Evolutionary conservation across 2,797 vertebrate species (phyloP).

Genomic region (Hozukius guyotensis): DNA sequence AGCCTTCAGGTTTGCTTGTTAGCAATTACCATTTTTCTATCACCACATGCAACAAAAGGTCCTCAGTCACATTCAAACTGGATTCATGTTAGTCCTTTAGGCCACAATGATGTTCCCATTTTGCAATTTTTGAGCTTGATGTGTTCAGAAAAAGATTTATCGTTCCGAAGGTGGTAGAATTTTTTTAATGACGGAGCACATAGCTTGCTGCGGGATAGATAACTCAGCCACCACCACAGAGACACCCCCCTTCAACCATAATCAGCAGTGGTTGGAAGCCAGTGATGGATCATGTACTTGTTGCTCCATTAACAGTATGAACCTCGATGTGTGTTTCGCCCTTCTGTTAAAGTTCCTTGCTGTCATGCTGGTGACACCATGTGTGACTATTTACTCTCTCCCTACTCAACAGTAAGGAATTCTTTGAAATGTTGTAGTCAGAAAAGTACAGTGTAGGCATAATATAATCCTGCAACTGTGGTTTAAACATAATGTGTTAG

Average conservation of each 20-base stretch:
- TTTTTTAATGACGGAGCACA: not conserved
- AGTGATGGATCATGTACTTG: not conserved
- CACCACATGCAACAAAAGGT: not conserved
- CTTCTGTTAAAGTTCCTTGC: not conserved
- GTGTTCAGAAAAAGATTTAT: conserved; percentile 3
- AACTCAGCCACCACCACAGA: not conserved
- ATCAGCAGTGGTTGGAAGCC: conserved; percentile 1
- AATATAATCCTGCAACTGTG: not conserved
- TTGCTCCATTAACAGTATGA: not conserved
- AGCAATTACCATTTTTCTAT: not conserved
- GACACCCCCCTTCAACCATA: not conserved
- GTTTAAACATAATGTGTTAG: not conserved
- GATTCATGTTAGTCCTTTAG: not conserved
- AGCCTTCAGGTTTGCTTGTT: not conserved
- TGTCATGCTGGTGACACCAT: not conserved
- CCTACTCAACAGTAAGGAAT: not conserved
- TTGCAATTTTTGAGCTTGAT: not conserved
- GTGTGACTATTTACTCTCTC: not conserved
- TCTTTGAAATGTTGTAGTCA: not conserved
- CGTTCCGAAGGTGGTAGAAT: not conserved
- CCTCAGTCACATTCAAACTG: not conserved
- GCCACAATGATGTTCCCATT: not conserved
- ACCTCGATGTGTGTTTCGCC: not conserved
- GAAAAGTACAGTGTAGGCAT: not conserved
- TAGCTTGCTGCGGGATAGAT: not conserved